phyloP scores from a whole-genome alignment of 2,113 vertebrate species.

The Podarcis raffonei region DNA sequence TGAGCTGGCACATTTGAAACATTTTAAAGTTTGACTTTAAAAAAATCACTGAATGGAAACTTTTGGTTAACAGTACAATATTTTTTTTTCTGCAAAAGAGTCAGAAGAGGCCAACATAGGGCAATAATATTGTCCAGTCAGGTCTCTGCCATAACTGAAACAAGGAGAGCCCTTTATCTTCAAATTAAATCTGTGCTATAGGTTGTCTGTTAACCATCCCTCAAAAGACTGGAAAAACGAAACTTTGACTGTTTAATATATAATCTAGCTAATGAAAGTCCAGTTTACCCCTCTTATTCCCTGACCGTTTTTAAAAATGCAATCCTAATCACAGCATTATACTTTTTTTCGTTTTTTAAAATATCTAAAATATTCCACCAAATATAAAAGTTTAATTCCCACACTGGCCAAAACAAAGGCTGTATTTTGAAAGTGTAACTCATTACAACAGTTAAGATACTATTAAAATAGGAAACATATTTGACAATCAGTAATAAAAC shows the following conservation, averaged over 20 bases:
- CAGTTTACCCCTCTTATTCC: constrained; percentile 59
- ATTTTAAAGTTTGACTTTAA: not conserved
- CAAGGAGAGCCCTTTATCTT: constrained; percentile 63
- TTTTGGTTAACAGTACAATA: constrained; percentile 53
- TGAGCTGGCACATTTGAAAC: constrained; percentile 62
- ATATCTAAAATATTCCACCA: constrained; percentile 75
- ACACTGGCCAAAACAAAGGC: constrained; percentile 74
- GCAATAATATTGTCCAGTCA: constrained; percentile 49
- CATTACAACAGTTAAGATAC: constrained; percentile 70
- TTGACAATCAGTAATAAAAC: constrained; percentile 71
- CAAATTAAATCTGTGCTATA: constrained; percentile 57
- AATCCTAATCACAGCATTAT: constrained; percentile 65
- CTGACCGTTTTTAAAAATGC: constrained; percentile 67
- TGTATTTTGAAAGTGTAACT: constrained; percentile 78
- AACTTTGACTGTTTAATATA: constrained; percentile 54
- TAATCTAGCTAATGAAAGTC: constrained; percentile 64
- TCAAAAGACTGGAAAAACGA: constrained; percentile 66
- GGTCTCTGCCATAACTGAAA: constrained; percentile 47
- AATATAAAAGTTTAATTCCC: constrained; percentile 78
- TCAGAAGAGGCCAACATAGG: constrained; percentile 68
- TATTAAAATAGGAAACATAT: constrained; percentile 79
- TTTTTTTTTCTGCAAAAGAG: not conserved
- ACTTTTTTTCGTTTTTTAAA: constrained; percentile 73
- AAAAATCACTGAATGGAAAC: constrained; percentile 57
- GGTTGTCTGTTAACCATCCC: constrained; percentile 63